Evolutionary conservation across 2,888 invertebrate genomes (phyloP).

Genomic region (Drepanosiphum platanoidis): DNA sequence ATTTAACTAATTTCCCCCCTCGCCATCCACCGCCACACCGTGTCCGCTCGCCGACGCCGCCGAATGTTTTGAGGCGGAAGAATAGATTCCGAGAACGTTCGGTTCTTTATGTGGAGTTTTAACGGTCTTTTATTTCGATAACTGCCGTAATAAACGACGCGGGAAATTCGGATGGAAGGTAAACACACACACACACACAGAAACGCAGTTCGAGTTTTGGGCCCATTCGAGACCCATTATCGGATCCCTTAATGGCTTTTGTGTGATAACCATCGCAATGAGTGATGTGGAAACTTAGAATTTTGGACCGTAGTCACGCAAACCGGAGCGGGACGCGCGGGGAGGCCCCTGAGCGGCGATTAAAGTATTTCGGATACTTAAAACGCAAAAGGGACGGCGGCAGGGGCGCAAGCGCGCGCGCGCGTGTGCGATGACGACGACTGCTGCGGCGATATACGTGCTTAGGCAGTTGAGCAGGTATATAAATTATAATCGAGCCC

Average conservation of each 20-base stretch:
- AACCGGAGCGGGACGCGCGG: neutral
- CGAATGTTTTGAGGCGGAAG: constrained; percentile 27
- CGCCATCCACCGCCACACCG: too few relatives aligned
- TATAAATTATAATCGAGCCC: too few relatives aligned
- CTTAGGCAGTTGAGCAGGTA: too few relatives aligned
- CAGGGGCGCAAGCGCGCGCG: neutral
- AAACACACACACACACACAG: constrained; percentile 31
- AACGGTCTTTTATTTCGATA: constrained; percentile 60
- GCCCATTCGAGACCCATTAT: constrained; percentile 59
- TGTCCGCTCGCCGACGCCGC: too few relatives aligned
- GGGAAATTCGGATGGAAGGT: constrained; percentile 56
- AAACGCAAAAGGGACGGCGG: neutral
- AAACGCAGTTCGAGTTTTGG: constrained; percentile 22
- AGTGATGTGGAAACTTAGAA: constrained; percentile 60
- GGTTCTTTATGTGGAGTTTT: constrained; percentile 47
- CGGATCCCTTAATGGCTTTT: constrained; percentile 62
- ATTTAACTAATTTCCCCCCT: constrained; percentile 25
- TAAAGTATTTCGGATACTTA: constrained; percentile 46
- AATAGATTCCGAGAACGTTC: constrained; percentile 11
- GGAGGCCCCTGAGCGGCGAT: constrained; percentile 40
- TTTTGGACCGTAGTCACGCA: constrained; percentile 52
- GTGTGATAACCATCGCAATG: constrained; percentile 61
- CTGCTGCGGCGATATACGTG: too few relatives aligned
- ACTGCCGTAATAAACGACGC: constrained; percentile 59
- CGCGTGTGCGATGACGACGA: neutral